Percentiles rank a stretch among this genome's conserved stretches.
Evolutionary conservation across 2,113 vertebrate species (phyloP).

Genomic region (Oreochromis niloticus): DNA sequence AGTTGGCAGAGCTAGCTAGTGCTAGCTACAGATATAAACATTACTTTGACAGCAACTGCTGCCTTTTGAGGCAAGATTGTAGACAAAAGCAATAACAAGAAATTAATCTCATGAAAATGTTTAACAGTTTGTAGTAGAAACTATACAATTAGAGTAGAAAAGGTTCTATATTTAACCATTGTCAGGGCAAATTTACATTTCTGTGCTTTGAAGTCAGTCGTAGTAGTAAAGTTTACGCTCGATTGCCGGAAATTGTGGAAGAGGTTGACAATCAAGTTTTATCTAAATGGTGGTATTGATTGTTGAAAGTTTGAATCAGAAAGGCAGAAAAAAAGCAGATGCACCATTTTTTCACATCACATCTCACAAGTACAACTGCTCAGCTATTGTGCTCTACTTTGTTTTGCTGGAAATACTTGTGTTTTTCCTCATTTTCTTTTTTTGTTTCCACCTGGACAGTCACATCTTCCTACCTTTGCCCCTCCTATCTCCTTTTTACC

Average conservation of each 20-base stretch:
- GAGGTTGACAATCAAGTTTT: not conserved
- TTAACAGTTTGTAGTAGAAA: not conserved
- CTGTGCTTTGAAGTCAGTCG: not conserved
- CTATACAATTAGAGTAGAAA: not conserved
- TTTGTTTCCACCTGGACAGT: constrained; percentile 77
- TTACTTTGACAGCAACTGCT: not conserved
- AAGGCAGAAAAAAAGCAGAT: not conserved
- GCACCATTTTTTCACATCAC: not conserved
- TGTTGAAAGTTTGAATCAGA: not conserved
- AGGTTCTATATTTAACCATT: not conserved
- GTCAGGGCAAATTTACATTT: not conserved
- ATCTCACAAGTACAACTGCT: constrained; percentile 7
- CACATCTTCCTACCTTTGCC: constrained; percentile 17
- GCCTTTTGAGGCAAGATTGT: not conserved
- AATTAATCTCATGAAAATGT: not conserved
- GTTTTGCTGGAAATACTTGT: constrained; percentile 70
- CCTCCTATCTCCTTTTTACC: constrained; percentile 9
- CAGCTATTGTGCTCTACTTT: constrained; percentile 2
- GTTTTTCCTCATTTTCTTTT: constrained; percentile 44
- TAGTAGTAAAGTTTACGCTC: not conserved
- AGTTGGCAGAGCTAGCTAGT: not conserved
- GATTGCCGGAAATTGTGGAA: not conserved
- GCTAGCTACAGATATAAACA: not conserved
- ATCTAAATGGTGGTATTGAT: not conserved
- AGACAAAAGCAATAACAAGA: not conserved